Evolutionary conservation across 2,113 vertebrate genomes (phyloP).

Genomic region (Myanophis thanlyinensis): DNA sequence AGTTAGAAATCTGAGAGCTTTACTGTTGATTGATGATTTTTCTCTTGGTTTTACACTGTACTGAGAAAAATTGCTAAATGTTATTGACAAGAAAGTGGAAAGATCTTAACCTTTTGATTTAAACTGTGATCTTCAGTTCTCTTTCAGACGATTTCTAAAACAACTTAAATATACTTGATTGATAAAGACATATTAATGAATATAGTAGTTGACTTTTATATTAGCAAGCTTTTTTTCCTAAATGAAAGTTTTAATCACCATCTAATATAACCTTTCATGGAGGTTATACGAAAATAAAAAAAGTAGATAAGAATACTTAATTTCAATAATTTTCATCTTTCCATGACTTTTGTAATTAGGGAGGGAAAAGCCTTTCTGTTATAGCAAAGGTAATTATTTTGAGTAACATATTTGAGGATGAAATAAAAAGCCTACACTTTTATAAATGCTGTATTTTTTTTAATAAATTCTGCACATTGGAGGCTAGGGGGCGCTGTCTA

Average conservation of each 20-base stretch:
- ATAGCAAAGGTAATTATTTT: neutral
- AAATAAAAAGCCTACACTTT: neutral
- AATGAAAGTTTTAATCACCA: neutral
- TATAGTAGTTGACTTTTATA: neutral
- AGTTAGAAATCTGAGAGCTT: neutral
- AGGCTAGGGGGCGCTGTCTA: conserved; percentile 62
- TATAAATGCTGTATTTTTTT: neutral
- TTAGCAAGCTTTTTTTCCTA: conserved; percentile 1
- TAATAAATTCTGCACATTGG: neutral
- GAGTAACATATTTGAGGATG: neutral
- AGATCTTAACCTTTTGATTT: neutral
- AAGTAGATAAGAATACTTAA: neutral
- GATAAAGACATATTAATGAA: neutral
- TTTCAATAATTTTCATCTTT: neutral
- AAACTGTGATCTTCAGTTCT: neutral
- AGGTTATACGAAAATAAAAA: neutral
- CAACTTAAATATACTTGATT: neutral
- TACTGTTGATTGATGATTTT: neutral
- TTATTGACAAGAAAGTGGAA: neutral
- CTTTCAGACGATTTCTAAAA: neutral
- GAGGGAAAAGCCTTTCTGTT: neutral
- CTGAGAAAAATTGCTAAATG: neutral
- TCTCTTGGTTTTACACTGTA: neutral
- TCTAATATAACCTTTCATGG: neutral
- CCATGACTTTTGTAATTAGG: neutral